phyloP scores from a whole-genome alignment of 2,113 vertebrate genomes.

The Phylloscopus trochiloides region DNA sequence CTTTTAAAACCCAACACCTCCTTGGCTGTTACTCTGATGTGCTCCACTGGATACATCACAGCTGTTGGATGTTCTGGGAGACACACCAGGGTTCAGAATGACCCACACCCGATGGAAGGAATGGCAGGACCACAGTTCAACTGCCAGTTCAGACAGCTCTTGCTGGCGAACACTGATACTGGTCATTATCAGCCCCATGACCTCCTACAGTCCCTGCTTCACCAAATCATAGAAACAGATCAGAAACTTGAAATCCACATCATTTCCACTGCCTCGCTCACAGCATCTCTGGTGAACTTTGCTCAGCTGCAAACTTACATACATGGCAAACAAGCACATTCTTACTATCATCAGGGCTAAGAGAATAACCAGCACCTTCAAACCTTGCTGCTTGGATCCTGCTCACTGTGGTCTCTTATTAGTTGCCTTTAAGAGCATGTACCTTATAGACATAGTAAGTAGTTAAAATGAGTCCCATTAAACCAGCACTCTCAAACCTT shows the following conservation, averaged over 20 bases:
- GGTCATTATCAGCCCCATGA: neutral
- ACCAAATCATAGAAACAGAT: neutral
- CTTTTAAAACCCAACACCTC: neutral
- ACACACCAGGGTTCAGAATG: neutral
- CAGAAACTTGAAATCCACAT: neutral
- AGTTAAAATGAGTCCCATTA: neutral
- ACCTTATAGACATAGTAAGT: neutral
- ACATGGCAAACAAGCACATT: accelerated
- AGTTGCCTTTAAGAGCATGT: neutral
- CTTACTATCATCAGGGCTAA: neutral
- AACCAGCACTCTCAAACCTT: neutral
- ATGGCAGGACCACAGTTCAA: neutral
- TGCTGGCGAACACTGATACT: neutral
- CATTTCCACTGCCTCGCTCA: neutral
- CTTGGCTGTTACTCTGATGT: neutral
- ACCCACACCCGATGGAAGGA: neutral
- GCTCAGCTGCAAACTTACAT: neutral
- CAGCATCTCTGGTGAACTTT: neutral
- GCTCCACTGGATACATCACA: neutral
- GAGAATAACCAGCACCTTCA: neutral
- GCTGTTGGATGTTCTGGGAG: neutral
- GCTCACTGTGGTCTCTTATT: neutral
- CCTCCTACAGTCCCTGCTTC: accelerated
- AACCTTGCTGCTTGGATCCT: neutral
- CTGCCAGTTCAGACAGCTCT: neutral